Conservation (phyloP, 2,888 invertebrate genomes). For the Rotaria magnacalcarata region DNA sequence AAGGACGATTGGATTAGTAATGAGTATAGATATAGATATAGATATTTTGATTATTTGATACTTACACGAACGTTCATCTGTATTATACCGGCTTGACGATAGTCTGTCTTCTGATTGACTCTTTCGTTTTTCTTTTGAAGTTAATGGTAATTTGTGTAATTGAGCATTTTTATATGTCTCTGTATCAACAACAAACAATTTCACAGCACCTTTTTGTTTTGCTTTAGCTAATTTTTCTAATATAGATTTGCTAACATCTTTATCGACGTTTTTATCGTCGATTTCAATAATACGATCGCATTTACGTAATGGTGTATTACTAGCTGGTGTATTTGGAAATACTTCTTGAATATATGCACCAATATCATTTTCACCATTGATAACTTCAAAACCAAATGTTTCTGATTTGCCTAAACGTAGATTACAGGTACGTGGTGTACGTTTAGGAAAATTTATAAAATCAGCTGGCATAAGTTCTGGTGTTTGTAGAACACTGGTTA, state of each 20-base stretch:
- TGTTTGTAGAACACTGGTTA: background rate
- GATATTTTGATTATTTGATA: background rate
- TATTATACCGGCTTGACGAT: background rate
- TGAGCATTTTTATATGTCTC: slow-evolving; percentile 2
- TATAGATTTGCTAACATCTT: background rate
- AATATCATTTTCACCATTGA: slow-evolving; percentile 20
- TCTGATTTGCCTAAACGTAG: background rate
- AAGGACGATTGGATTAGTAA: background rate
- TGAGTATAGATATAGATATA: background rate
- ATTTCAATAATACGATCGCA: slow-evolving; percentile 35
- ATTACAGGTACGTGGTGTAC: slow-evolving; percentile 9
- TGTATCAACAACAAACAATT: background rate
- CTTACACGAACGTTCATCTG: background rate
- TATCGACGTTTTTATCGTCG: slow-evolving; percentile 4
- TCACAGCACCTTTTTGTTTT: background rate
- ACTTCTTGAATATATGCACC: slow-evolving; percentile 35
- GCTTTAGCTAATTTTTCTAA: slow-evolving; percentile 26
- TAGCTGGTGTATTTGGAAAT: slow-evolving; percentile 2
- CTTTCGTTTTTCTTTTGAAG: background rate
- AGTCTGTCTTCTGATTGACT: background rate
- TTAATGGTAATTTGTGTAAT: background rate
- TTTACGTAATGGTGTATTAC: background rate
- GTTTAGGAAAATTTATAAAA: background rate
- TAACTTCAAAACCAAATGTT: slow-evolving; percentile 16
- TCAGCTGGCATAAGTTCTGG: background rate